Evolutionary conservation across 2,888 invertebrate genomes (phyloP), one percentile per base, ranked within the genome.

Genomic region (Arctia plantaginis): DNA sequence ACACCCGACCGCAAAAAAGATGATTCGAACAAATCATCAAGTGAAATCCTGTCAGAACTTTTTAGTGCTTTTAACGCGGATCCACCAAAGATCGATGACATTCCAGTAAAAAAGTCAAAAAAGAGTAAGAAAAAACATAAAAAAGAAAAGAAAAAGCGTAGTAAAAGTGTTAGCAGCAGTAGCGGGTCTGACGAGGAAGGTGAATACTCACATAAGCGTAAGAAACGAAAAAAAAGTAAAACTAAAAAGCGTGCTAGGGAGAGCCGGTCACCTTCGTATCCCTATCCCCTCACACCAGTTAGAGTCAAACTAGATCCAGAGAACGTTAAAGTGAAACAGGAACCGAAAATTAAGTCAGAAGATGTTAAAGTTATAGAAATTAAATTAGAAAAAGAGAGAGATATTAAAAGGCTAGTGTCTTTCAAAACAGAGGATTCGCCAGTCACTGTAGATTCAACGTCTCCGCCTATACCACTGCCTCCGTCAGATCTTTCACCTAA

Each of bases 11-110:
- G 92, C 62, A 93, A 92, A 80, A 94, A 94, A 87, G 93, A 93
- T 82, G 95, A 95, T 75, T 89, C 92, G 18, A 89, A 95, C 55
- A 98, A 98, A 90, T 97, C 97, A 13, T 98, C 98, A 0, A 97
- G 96, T 89, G 98, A 98, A 92, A 98, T 98, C 86, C 95, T 98
- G 33, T 97, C 98, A 0, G 98, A 98, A 92, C 93, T 98, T 0
- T 98, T 98, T 87, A 96, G 97, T 85, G 97, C 97, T 39, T 98
- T 98, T 88, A 97, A 98, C 91, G 97, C 97, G 3, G 97, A 96
- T 81, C 97, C 97, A 23, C 97, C 96, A 44, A 96, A 96, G 82
- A 92, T 97, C 62, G 95, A 91, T 78, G 94, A 91, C 75, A 91
- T 88, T 82, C 86, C 90, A 80, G 86, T 85, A 85, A 94, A 93